Base-by-base conservation (phyloP, 1,140 invertebrate genomes). In the Drosophila ohnishii region DNA sequence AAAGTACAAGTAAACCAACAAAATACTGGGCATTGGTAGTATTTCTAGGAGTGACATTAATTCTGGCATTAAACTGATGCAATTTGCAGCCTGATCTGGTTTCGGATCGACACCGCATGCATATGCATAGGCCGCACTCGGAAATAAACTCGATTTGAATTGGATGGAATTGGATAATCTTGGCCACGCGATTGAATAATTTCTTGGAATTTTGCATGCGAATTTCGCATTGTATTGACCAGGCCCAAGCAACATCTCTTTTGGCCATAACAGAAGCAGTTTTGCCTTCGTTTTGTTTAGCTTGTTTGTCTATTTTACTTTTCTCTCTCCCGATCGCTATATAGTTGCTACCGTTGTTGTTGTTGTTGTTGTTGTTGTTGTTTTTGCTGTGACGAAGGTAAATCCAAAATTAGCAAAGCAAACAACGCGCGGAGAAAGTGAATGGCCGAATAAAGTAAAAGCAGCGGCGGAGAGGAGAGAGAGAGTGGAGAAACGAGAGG, bases 401-500 rank as follows among this genome's bases (percentile, higher is more conserved):
- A 67, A 56, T 75, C 72, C 73, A 32, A 86, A 86, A 87, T 87
- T 87, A 88, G 83, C 83, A 88, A 87, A 88, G 83, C 72, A 88
- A 88, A 88, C 73, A 85, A 45, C 72, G 66, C 74, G 72, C 39
- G 80, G 83, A 88, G 83, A 87, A 87, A 87, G 83, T 87, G 83
- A 88, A 87, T 88, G 84, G 66, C 80, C 84, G 75, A 67, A 65
- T 72, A 76, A 87, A 74, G 83, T 88, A 87, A 87, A 87, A 87
- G 82, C 83, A 79, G 56, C 48, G 51, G 59, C 40, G 63, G 67
- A 45, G 56, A 56, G 60, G 30, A 16, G 34, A 30, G 25, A 64
- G 45, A 30, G 25, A 64, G 45, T 7, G 25, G 30, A 59, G 32
- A 22, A 51, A 9, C 32, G 34, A 37, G 51, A 37, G 32, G 19